A percentile compares a stretch with the other conserved stretches of the same genome.
phyloP scores from a whole-genome alignment of 1,140 invertebrate genomes.

The Brachionus calyciflorus region DNA sequence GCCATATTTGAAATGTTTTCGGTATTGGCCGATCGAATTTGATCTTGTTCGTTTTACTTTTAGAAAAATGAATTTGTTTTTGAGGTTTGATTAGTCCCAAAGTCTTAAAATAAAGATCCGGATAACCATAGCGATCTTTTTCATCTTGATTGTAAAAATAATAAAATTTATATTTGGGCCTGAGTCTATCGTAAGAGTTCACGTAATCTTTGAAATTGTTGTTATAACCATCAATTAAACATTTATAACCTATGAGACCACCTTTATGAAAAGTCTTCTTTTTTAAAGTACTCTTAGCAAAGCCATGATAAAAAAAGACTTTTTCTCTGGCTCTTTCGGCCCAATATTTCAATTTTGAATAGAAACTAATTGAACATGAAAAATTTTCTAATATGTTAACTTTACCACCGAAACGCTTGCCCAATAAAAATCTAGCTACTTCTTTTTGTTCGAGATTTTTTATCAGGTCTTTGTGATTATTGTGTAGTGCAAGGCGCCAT shows the following conservation, averaged over 20 bases:
- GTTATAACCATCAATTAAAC: slow-evolving; percentile 38
- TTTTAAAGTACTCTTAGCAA: slow-evolving; percentile 12
- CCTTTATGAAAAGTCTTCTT: neutral
- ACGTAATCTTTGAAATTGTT: slow-evolving; percentile 40
- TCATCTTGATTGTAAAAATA: slow-evolving; percentile 35
- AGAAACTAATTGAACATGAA: slow-evolving; percentile 1
- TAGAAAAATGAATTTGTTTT: neutral
- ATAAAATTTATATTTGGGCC: slow-evolving; percentile 24
- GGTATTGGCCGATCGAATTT: neutral
- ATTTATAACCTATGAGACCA: slow-evolving; percentile 27
- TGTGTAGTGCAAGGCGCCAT: slow-evolving; percentile 37
- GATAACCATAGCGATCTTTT: neutral
- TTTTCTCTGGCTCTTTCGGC: slow-evolving; percentile 20
- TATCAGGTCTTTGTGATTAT: slow-evolving; percentile 25
- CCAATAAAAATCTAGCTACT: slow-evolving; percentile 19
- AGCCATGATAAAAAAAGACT: neutral
- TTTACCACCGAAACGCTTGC: slow-evolving; percentile 46
- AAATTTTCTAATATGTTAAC: neutral
- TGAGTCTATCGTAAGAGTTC: neutral
- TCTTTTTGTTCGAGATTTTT: slow-evolving; percentile 39
- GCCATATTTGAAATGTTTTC: slow-evolving; percentile 16
- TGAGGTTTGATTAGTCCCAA: slow-evolving; percentile 7
- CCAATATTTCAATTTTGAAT: slow-evolving; percentile 18
- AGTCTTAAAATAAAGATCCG: slow-evolving; percentile 36
- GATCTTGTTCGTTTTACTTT: neutral